A percentile compares a stretch with the other conserved stretches of the same genome.
Evolutionary conservation across 37 sponge, comb jelly and placozoan genomes (phyloP).

Genomic region (Theonella swinhoei): DNA sequence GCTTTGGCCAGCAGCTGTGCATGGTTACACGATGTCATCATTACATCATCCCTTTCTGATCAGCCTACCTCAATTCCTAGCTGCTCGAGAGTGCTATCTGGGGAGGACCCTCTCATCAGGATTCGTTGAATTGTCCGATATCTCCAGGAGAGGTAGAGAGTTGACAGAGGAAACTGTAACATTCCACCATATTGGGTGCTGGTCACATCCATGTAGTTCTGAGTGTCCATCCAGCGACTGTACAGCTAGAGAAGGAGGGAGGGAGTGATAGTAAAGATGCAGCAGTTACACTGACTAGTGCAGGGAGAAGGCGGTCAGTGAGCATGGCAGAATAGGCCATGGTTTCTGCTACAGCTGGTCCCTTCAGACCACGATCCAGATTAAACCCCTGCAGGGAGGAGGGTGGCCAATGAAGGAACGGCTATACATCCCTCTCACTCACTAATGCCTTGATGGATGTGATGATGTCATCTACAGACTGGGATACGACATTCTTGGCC

Average conservation of each 20-base stretch:
- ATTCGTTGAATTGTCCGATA: constrained; percentile 16
- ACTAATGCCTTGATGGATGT: not conserved
- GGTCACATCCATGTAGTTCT: constrained; percentile 66
- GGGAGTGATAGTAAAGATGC: not conserved
- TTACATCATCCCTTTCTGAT: not conserved
- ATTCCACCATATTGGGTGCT: constrained; percentile 31
- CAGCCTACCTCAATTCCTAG: constrained; percentile 55
- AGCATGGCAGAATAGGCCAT: constrained; percentile 48
- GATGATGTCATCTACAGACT: not conserved
- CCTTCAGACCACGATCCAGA: constrained; percentile 15
- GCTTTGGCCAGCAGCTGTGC: constrained; percentile 47
- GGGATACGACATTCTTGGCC: not conserved
- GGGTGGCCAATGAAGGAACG: too few relatives aligned
- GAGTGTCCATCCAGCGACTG: constrained; percentile 52
- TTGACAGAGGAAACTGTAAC: constrained; percentile 49
- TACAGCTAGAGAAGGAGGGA: constrained; percentile 42
- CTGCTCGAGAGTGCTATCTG: constrained; percentile 35
- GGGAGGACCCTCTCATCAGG: constrained; percentile 42
- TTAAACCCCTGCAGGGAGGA: constrained; percentile 51
- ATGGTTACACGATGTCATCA: not conserved
- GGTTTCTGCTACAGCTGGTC: constrained; percentile 16
- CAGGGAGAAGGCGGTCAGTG: constrained; percentile 46
- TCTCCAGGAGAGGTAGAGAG: constrained; percentile 27
- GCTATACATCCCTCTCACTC: not conserved
- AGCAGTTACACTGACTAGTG: constrained; percentile 34